phyloP scores from a whole-genome alignment of 2,888 invertebrate genomes.

The Tipula lateralis region DNA sequence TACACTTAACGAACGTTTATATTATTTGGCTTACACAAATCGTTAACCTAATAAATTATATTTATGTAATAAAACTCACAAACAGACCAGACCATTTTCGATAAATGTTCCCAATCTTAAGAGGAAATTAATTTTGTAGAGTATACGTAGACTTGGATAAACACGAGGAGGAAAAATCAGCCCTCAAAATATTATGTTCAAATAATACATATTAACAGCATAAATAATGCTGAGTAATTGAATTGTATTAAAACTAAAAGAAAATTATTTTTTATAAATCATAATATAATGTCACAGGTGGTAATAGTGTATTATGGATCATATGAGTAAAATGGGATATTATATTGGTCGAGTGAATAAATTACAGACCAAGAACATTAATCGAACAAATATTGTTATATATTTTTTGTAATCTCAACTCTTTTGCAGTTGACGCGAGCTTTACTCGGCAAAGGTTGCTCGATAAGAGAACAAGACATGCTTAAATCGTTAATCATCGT shows the following conservation, averaged over 20 bases:
- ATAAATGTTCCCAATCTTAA: neutral
- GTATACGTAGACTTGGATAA: neutral
- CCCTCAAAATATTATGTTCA: neutral
- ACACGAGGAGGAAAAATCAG: neutral
- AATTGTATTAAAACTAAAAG: neutral
- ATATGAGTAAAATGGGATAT: too few relatives aligned
- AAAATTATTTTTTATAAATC: neutral
- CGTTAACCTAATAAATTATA: too few relatives aligned
- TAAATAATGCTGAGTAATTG: slow-evolving; percentile 16
- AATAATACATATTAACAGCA: neutral
- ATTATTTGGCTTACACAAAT: neutral
- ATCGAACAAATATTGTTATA: too few relatives aligned
- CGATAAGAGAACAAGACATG: too few relatives aligned
- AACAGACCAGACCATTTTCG: neutral
- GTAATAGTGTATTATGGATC: too few relatives aligned
- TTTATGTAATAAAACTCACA: neutral
- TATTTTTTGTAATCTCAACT: too few relatives aligned
- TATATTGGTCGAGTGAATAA: too few relatives aligned
- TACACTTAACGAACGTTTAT: neutral
- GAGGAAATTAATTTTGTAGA: neutral
- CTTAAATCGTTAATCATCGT: too few relatives aligned
- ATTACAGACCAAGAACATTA: too few relatives aligned
- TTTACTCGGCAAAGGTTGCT: too few relatives aligned
- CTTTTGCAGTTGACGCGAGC: too few relatives aligned
- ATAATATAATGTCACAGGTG: neutral